Conservation (phyloP, 2,113 vertebrate genomes). For the Gymnocephalus cernua region DNA sequence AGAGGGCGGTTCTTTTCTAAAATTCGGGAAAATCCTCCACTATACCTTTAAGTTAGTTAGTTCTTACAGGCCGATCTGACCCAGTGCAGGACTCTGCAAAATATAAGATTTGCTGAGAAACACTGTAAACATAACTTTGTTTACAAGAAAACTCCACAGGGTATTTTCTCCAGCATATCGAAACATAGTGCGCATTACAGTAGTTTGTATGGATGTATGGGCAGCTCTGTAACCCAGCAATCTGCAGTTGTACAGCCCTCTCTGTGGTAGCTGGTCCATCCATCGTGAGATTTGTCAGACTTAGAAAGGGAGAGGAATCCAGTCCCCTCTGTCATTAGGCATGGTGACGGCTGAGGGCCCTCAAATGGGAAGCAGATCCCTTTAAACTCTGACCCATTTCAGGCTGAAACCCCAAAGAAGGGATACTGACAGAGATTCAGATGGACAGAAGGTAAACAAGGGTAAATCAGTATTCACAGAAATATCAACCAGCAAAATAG, state of each 20-base stretch:
- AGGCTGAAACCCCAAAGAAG: conserved; percentile 57
- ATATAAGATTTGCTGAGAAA: too few relatives aligned
- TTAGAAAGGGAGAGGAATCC: conserved; percentile 40
- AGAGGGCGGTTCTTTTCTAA: too few relatives aligned
- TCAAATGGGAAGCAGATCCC: conserved; percentile 67
- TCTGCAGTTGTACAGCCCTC: conserved; percentile 11
- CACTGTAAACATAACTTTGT: conserved; percentile 18
- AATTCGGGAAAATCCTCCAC: too few relatives aligned
- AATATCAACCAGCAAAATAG: conserved; percentile 8
- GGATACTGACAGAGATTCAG: conserved; percentile 21
- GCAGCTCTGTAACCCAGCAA: conserved; percentile 24
- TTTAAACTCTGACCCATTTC: conserved; percentile 75
- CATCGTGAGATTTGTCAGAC: conserved; percentile 47
- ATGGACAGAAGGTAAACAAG: conserved; percentile 6
- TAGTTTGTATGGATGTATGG: conserved; percentile 17
- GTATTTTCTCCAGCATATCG: conserved; percentile 6
- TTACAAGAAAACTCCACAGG: conserved; percentile 1
- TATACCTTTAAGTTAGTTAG: too few relatives aligned
- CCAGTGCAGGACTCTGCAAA: too few relatives aligned
- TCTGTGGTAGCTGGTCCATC: conserved; percentile 34
- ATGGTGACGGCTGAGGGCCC: conserved; percentile 44
- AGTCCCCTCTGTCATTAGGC: conserved; percentile 66
- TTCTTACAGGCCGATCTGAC: too few relatives aligned
- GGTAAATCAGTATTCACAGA: conserved; percentile 5
- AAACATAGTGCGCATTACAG: conserved; percentile 31